These are phyloP conservation scores for Acipenser ruthenus DNA, from an alignment of 2,797 vertebrate genomes.

Conservation along the genomic window DNA sequence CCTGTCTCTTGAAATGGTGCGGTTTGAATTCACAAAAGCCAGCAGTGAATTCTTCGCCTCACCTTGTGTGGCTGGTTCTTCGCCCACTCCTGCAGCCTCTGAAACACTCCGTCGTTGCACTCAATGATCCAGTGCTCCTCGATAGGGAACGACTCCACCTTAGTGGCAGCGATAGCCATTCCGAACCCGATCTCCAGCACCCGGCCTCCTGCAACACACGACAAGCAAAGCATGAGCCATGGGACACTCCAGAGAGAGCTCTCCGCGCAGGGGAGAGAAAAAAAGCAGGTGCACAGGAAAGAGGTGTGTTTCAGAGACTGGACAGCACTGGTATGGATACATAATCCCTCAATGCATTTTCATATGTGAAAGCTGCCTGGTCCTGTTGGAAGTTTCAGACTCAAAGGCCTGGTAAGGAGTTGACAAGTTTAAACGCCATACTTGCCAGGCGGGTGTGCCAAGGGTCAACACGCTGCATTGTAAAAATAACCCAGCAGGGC, in stretches of 20 bases:
- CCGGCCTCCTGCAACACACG: conserved; percentile 64
- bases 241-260: background rate
- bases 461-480: conserved; percentile 7
- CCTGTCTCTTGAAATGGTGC: too few species aligned
- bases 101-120: conserved; percentile 87
- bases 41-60: background rate
- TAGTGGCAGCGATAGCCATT: conserved; percentile 89
- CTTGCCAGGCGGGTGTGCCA: too few species aligned
- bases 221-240: background rate
- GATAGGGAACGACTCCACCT: conserved; percentile 75
- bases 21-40: too few species aligned
- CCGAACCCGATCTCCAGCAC: conserved; percentile 95
- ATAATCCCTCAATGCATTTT: too few species aligned
- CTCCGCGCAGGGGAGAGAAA: too few species aligned
- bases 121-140: conserved; percentile 94
- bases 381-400: too few species aligned
- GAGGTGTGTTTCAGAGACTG: too few species aligned
- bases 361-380: too few species aligned
- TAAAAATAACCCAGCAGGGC: conserved; percentile 46
- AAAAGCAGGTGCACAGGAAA: too few species aligned
- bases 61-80: conserved; percentile 83
- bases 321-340: too few species aligned
- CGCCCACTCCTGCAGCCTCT: conserved; percentile 80
- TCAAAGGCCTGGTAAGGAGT: too few species aligned
- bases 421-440: too few species aligned